Evolutionary conservation across 2,113 vertebrate species (phyloP), one percentile per base, ranked within the genome.

Genomic region (Ramphastos sulfuratus): DNA sequence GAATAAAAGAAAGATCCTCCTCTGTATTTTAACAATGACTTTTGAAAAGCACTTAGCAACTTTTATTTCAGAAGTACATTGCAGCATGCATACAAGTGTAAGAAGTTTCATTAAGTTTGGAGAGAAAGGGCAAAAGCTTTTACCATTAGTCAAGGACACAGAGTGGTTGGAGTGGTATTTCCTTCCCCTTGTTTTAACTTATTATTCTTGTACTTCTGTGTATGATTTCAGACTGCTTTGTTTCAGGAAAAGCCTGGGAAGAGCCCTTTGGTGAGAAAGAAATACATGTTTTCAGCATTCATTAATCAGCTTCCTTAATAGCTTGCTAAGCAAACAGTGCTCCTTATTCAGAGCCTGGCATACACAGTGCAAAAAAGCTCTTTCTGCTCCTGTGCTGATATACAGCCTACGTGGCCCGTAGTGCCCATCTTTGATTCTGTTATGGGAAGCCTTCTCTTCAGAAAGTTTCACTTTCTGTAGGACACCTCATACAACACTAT

Each of bases 21-120:
- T 92, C 89, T 83, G 46, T 81, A 50, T 89, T 94, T 92, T 96
- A 89, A 72, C 72, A 85, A 74, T 59, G 65, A 42, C 75, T 91
- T 91, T 82, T 90, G 91, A 94, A 94, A 79, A 91, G 76, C 90
- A 87, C 58, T 94, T 85, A 54, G 30, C 28, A 35, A 27, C 24
- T 82, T 84, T 56, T 63, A 81, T 59, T 78, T 82, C 59, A 79
- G 61, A 95, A 92, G 72, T 56, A 66, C 39, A 37, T 84, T 82
- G 70, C 63, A 66, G 55, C 54, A 54, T 7, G 1, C 5, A 0
- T 65, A 63, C 44, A 12, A 4, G 23, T 58, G 35, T 77, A 82
- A 60, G 39, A 65, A 87, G 67, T 66, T 89, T 81, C 14, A 91
- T 82, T 37, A 84, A 89, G 14, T 70, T 93, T 79, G n/a, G n/a